phyloP scores from a whole-genome alignment of 2,113 vertebrate species.

The Oceanites oceanicus region DNA sequence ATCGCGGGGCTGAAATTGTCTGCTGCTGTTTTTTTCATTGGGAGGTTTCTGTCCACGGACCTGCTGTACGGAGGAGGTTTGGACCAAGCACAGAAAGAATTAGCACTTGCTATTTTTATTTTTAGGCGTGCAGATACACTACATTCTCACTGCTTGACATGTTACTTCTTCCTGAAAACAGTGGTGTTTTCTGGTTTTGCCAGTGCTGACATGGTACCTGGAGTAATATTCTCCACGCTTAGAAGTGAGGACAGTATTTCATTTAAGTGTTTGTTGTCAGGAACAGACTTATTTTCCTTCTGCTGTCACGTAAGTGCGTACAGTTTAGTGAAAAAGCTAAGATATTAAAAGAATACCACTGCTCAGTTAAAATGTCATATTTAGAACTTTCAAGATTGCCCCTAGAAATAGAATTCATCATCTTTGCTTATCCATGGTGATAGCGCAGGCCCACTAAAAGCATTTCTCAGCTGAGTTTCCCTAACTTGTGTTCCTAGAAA shows the following conservation, averaged over 20 bases:
- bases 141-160: rapidly evolving
- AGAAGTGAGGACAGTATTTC: neutral
- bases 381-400: neutral
- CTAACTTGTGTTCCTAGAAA: neutral
- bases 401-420: neutral
- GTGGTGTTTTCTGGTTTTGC: neutral
- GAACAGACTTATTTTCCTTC: neutral
- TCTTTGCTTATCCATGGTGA: neutral
- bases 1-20: neutral
- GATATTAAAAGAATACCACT: neutral
- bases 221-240: neutral
- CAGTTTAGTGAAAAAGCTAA: neutral
- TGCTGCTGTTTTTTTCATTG: neutral
- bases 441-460: neutral
- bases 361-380: neutral
- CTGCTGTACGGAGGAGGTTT: neutral
- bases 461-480: neutral
- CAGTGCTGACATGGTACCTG: neutral
- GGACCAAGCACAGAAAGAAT: neutral
- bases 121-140: neutral
- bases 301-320: neutral
- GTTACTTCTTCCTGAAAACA: neutral
- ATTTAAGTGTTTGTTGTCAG: neutral
- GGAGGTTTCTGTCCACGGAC: rapidly evolving
- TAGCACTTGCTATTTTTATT: neutral